Conservation (phyloP, 2,113 vertebrate species). For the Saimiri boliviensis region DNA sequence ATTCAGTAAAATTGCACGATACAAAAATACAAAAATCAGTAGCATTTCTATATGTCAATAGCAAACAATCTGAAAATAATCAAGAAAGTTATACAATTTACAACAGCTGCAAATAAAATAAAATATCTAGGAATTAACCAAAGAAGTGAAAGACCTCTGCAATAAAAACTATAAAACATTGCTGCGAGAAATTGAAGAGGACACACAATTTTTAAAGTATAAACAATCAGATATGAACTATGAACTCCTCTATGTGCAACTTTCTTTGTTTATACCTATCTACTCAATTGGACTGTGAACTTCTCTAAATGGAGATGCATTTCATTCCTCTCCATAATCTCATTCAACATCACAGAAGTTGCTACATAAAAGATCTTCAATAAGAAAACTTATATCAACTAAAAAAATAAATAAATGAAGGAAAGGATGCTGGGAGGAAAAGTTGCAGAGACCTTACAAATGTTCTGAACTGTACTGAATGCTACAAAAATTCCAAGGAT, state of each 20-base stretch:
- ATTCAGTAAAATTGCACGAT: too few species aligned
- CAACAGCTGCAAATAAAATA: too few species aligned
- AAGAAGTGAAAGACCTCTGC: too few species aligned
- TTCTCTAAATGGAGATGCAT: not conserved
- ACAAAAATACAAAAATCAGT: too few species aligned
- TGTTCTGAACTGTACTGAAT: not conserved
- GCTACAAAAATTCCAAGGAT: not conserved
- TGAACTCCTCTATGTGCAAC: not conserved
- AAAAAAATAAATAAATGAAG: not conserved
- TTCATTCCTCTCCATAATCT: not conserved
- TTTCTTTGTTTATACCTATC: constrained; percentile 20
- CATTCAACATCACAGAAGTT: not conserved
- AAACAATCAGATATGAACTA: not conserved
- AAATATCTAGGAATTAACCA: too few species aligned
- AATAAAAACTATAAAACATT: too few species aligned
- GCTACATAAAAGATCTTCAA: not conserved
- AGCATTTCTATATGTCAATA: too few species aligned
- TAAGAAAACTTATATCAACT: not conserved
- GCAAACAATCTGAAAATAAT: too few species aligned
- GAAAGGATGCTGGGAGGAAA: not conserved
- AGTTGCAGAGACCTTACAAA: not conserved
- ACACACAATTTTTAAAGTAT: constrained; percentile 10
- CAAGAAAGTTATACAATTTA: too few species aligned
- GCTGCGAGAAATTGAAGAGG: not conserved
- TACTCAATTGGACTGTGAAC: not conserved